Base-by-base conservation (phyloP, 64 coral and sea anemone genomes). In the Platygyra sinensis region DNA sequence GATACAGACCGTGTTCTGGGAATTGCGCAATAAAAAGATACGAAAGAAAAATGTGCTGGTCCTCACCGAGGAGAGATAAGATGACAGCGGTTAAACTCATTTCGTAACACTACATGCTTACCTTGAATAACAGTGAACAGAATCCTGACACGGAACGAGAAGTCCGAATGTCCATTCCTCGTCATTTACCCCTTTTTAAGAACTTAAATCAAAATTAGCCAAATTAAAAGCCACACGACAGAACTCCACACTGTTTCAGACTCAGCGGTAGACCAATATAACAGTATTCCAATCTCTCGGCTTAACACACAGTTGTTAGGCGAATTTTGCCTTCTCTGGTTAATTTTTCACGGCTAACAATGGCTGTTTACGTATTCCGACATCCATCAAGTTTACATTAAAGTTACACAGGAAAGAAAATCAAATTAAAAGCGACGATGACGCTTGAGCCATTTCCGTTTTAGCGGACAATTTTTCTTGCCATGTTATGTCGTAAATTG, bases 391-490 rank as follows among this genome's bases (percentile, higher is more conserved):
- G 59, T 61, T 81, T 64, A 62, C 51, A 33, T 62, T 36, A 38
- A 15, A 9, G 20, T 30, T 59, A 62, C 59, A 25, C 15, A 36
- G 79, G 17, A 63, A 81, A 36, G 20, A 81, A 33, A 33, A 5
- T 30, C 31, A 52, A 28, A 79, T 20, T 81, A 36, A 20, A 55
- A 27, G 60, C 1, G 28, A 62, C 17, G 57, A 81, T 62, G 79
- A 81, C 79, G 59, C 79, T 81, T 8, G 29, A 32, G 62, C 8
- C 61, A 17, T 30, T 62, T 81, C 78, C 57, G 78, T 81, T 81
- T 81, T 8, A 32, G 59, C 25, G 27, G 31, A 31, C 54, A 57
- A 57, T 57, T 12, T 57, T 57, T 57, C 5, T 46, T 6, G 42
- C 42, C 10, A 57, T 57, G 11, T 57, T 9, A 57, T 57, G 54